Evolutionary conservation across 2,113 vertebrate species (phyloP).

Genomic region (Neogale vison): DNA sequence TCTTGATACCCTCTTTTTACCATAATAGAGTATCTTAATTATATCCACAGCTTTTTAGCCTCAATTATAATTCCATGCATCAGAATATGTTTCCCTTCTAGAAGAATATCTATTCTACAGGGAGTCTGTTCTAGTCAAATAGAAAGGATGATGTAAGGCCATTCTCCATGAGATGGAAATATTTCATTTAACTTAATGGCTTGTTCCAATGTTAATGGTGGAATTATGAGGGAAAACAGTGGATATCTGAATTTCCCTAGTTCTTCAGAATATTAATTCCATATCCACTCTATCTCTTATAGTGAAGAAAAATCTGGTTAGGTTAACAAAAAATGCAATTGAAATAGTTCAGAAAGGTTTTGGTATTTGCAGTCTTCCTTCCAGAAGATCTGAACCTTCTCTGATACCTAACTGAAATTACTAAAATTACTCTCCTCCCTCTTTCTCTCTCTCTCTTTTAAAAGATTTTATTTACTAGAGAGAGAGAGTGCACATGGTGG

Average conservation of each 20-base stretch:
- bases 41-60: neutral
- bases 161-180: neutral
- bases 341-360: neutral
- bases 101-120: neutral
- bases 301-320: neutral
- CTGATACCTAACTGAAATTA: neutral
- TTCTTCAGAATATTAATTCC: neutral
- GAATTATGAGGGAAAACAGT: neutral
- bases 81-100: conserved; percentile 20
- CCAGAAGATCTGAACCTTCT: neutral
- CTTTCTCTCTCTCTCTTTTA: neutral
- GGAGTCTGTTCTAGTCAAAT: neutral
- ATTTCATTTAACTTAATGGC: neutral
- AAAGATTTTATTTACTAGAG: neutral
- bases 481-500: neutral
- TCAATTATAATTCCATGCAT: conserved; percentile 2
- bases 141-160: neutral
- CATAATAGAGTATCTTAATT: neutral
- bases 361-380: neutral
- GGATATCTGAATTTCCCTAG: neutral
- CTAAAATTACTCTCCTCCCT: neutral
- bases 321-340: neutral
- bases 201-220: neutral
- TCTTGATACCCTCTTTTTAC: neutral
- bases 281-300: neutral